phyloP scores from a whole-genome alignment of 2,113 vertebrate species.

The Zosterops borbonicus region DNA sequence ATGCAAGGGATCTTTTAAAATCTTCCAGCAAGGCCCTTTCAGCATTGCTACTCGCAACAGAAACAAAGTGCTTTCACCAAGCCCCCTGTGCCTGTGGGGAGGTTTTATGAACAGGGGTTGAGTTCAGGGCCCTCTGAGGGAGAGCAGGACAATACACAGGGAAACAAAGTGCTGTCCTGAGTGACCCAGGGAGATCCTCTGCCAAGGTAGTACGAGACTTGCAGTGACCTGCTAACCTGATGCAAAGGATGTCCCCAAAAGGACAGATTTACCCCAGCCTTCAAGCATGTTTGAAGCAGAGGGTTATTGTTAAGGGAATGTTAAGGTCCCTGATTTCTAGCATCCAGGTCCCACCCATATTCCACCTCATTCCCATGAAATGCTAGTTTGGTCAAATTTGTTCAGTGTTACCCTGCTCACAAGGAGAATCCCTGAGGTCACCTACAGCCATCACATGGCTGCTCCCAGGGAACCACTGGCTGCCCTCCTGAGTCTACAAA shows the following conservation, averaged over 20 bases:
- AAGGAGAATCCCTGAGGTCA: not conserved
- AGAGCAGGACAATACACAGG: not conserved
- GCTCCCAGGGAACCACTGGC: accelerated
- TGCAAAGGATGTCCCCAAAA: not conserved
- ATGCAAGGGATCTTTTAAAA: not conserved
- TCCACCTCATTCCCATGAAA: not conserved
- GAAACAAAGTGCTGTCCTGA: not conserved
- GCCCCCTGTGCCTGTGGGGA: not conserved
- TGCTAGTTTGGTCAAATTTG: not conserved
- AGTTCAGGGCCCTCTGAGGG: not conserved
- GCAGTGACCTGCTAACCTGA: not conserved
- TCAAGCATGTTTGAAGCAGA: not conserved
- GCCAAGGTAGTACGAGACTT: not conserved
- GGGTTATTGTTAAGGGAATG: not conserved
- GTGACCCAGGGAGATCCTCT: not conserved
- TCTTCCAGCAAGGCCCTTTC: not conserved
- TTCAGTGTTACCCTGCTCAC: not conserved
- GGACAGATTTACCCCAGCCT: not conserved
- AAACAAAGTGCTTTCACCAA: not conserved
- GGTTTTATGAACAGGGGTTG: not conserved
- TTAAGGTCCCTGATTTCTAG: accelerated
- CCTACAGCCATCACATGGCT: not conserved
- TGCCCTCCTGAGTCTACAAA: not conserved
- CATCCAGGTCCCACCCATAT: not conserved
- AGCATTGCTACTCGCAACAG: not conserved